Evolutionary conservation across 2,113 vertebrate genomes (phyloP), one percentile per base, ranked within the genome.

Genomic region (Myotis yumanensis): DNA sequence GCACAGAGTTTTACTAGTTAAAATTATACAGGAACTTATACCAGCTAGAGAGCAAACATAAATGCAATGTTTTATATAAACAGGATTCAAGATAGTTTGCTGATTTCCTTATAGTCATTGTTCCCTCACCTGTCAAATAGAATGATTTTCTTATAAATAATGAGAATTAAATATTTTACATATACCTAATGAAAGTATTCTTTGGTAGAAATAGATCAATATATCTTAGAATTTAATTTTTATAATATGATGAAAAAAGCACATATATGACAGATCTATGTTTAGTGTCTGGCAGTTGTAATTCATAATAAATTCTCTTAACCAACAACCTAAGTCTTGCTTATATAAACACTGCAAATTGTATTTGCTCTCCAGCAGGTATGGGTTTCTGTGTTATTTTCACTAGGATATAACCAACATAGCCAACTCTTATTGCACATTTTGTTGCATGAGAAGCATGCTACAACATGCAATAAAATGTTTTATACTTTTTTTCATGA

Each of bases 171-270:
- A 91, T 93, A 32, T 64, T 84, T 69, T 89, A 32, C 4, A 40
- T 59, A 28, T 40, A 52, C 57, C 79, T 69, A 91, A 23, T 86
- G 18, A 86, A 73, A 76, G 64, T 76, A 69, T 90, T 89, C 62
- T 86, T 7, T 89, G 52, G 20, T 91, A 75, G 68, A 94, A 93
- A 89, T 86, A 86, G 40, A 43, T 82, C 23, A 5, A 25, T 85
- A 95, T 93, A 72, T 22, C 28, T 95, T 95, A 28, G 84, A 72
- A 30, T 82, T 75, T 76, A 73, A 37, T 93, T 94, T 32, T 77
- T 62, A 32, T 91, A 93, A 82, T 94, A 90, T 25, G 77, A n/a
- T 75, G 22, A 25, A 16, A 89, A 89, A 91, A 82, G 11, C 9
- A 30, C 43, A 57, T 71, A 7, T 71, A 43, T 88, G 15, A 76